Conservation (phyloP, 2,888 invertebrate species). For the Plusia festucae region DNA sequence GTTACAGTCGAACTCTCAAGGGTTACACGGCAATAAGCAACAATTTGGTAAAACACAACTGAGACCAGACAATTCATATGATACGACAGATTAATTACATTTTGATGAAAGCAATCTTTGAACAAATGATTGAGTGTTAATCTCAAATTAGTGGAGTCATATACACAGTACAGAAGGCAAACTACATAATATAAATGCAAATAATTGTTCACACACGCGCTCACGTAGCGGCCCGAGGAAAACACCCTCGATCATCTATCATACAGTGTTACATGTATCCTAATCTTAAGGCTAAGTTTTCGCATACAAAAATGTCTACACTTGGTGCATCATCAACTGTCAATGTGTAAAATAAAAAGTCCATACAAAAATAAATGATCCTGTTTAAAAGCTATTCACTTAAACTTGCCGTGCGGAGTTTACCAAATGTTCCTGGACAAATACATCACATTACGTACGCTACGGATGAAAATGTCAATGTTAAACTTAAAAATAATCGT, state of each 20-base stretch:
- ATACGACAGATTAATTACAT: slow-evolving; percentile 13
- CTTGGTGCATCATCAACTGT: slow-evolving; percentile 73
- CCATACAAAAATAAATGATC: slow-evolving; percentile 83
- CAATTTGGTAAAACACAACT: slow-evolving; percentile 32
- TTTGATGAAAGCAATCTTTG: slow-evolving; percentile 17
- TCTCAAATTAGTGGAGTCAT: slow-evolving; percentile 36
- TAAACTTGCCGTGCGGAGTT: slow-evolving; percentile 76
- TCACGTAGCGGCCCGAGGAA: slow-evolving; percentile 56
- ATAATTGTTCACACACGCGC: slow-evolving; percentile 52
- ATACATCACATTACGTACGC: slow-evolving; percentile 21
- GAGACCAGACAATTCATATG: slow-evolving; percentile 28
- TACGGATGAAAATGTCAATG: slow-evolving; percentile 30
- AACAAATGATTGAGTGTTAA: slow-evolving; percentile 19
- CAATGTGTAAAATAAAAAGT: slow-evolving; percentile 70
- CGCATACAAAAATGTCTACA: slow-evolving; percentile 76
- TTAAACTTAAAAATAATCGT: slow-evolving; percentile 51
- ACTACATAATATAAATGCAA: slow-evolving; percentile 50
- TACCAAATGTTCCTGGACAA: slow-evolving; percentile 52
- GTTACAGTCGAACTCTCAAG: slow-evolving; percentile 8
- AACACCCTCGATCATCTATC: slow-evolving; percentile 66
- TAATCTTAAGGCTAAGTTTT: slow-evolving; percentile 69
- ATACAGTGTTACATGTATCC: slow-evolving; percentile 61
- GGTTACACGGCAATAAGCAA: slow-evolving; percentile 7
- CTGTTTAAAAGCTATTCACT: slow-evolving; percentile 67
- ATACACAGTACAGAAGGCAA: slow-evolving; percentile 20